Evolutionary conservation across 2,797 vertebrate genomes (phyloP).

Genomic region (Sebastes kiyomatsui): DNA sequence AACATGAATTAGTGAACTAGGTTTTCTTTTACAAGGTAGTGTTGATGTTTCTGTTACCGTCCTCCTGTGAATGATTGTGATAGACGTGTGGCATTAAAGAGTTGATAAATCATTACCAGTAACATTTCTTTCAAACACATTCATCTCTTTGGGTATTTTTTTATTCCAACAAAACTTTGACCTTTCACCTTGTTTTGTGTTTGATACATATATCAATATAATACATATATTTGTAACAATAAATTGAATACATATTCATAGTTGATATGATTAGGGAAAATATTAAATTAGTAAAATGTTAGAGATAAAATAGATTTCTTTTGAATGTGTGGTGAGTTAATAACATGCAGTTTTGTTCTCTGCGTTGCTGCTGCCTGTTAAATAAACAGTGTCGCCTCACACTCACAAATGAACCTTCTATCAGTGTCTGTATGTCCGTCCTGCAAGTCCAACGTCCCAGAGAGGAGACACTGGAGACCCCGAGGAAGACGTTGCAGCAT

Average conservation of each 20-base stretch:
- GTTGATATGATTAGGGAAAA: background rate
- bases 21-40: background rate
- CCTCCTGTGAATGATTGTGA: constrained; percentile 27
- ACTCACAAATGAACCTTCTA: background rate
- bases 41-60: background rate
- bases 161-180: background rate
- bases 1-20: background rate
- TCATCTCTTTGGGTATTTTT: constrained; percentile 4
- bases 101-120: constrained; percentile 15
- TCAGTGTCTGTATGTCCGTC: background rate
- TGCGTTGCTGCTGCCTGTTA: background rate
- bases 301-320: background rate
- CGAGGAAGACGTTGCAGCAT: background rate
- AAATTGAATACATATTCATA: background rate
- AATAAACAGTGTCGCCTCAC: background rate
- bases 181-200: background rate
- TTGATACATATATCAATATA: background rate
- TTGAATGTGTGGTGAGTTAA: background rate
- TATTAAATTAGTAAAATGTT: background rate
- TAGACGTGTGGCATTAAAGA: constrained; percentile 55
- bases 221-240: background rate
- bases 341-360: background rate
- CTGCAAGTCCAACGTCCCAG: background rate
- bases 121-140: constrained; percentile 13
- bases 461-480: background rate